phyloP scores from a whole-genome alignment of 1,140 invertebrate genomes.

The Neodiprion fabricii region DNA sequence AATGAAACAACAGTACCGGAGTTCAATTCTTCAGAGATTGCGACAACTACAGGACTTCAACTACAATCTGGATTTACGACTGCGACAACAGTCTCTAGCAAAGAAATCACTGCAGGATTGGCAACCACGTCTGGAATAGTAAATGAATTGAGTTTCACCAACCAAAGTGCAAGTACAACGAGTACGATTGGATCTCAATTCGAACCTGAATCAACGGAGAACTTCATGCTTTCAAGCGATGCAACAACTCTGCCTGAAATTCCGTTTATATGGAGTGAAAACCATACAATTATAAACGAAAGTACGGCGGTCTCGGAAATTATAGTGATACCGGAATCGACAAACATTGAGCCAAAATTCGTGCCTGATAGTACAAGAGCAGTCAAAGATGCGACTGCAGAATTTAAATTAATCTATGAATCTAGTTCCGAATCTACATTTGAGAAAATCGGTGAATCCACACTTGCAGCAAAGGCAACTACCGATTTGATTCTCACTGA shows the following conservation, averaged over 20 bases:
- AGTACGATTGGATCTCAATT: neutral
- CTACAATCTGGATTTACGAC: neutral
- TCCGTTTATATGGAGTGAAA: neutral
- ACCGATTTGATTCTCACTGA: too few relatives aligned
- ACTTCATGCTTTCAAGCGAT: too few relatives aligned
- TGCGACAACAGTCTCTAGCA: neutral
- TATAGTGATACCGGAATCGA: conserved; percentile 10
- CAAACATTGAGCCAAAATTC: conserved; percentile 1
- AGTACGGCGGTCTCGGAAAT: conserved; percentile 10
- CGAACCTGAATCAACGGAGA: too few relatives aligned
- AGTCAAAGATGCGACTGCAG: too few relatives aligned
- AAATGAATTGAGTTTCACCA: neutral
- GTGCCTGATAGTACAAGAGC: neutral
- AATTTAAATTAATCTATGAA: too few relatives aligned
- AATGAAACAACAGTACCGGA: neutral
- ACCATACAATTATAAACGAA: neutral
- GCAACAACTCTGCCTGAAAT: neutral
- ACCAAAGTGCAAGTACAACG: neutral
- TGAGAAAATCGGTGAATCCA: too few relatives aligned
- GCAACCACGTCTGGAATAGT: neutral
- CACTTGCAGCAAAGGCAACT: too few relatives aligned
- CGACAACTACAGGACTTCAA: neutral
- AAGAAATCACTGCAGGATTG: neutral
- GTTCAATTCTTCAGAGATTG: neutral
- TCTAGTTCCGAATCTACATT: neutral